Percentiles rank a stretch among this genome's conserved stretches.
Conservation (phyloP, 1,140 invertebrate genomes). For the Drosophila nigromelanica region DNA sequence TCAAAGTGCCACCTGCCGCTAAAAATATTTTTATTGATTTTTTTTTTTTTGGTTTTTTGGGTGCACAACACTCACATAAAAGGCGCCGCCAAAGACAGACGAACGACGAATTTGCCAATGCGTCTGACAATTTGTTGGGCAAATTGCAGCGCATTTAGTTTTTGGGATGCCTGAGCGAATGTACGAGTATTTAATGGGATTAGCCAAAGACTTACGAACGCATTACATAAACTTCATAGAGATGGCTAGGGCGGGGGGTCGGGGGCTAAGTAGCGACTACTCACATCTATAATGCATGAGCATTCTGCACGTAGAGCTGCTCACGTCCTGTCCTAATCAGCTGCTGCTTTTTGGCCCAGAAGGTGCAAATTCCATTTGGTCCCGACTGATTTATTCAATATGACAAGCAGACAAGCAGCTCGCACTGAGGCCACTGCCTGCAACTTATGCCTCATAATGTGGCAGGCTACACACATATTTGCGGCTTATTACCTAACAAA, state of each 20-base stretch:
- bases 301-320: slow-evolving; percentile 43
- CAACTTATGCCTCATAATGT: slow-evolving; percentile 57
- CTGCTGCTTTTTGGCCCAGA: slow-evolving; percentile 33
- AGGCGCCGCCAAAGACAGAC: slow-evolving; percentile 49
- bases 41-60: background rate
- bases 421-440: background rate
- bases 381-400: slow-evolving; percentile 70
- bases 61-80: slow-evolving; percentile 35
- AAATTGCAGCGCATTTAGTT: slow-evolving; percentile 67
- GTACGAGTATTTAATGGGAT: slow-evolving; percentile 59
- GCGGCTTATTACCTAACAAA: slow-evolving; percentile 51
- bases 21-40: slow-evolving; percentile 39
- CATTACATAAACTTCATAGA: slow-evolving; percentile 48
- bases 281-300: slow-evolving; percentile 43
- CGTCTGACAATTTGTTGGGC: slow-evolving; percentile 16
- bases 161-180: slow-evolving; percentile 27
- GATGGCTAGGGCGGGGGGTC: background rate
- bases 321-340: slow-evolving; percentile 42
- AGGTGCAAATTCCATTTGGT: slow-evolving; percentile 72
- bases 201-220: slow-evolving; percentile 69
- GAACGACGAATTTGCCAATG: background rate
- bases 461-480: slow-evolving; percentile 33
- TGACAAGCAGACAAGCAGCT: slow-evolving; percentile 49
- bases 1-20: slow-evolving; percentile 55
- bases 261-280: background rate